Evolutionary conservation across 2,113 vertebrate species (phyloP).

Genomic region (Neotoma lepida): DNA sequence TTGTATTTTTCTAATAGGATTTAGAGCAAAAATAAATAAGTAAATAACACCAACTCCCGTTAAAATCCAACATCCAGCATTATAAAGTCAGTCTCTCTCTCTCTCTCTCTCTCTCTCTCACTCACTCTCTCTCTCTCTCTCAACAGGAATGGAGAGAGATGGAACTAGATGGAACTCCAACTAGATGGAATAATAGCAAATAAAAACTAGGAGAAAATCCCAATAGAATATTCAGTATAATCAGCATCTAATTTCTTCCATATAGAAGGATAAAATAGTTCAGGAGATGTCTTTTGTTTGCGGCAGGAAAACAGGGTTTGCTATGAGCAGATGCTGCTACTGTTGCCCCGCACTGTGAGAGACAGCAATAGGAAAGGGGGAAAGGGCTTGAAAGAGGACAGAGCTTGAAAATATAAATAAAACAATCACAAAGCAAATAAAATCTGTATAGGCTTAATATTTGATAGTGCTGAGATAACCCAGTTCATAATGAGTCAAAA

Average conservation of each 20-base stretch:
- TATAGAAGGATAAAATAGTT: background rate
- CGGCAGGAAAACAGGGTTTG: background rate
- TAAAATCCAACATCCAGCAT: background rate
- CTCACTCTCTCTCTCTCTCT: background rate
- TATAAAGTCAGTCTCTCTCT: background rate
- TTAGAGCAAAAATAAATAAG: background rate
- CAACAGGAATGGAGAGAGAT: background rate
- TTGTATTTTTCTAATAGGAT: constrained; percentile 24
- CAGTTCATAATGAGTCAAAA: background rate
- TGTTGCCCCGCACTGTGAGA: background rate
- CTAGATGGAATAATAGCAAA: background rate
- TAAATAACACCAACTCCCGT: background rate
- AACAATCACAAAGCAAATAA: constrained; percentile 39
- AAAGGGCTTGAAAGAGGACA: background rate
- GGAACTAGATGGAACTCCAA: constrained; percentile 53
- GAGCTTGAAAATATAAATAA: constrained; percentile 1
- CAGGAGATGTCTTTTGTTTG: constrained; percentile 22
- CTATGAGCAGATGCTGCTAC: background rate
- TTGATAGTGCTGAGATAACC: background rate
- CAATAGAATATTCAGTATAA: constrained; percentile 25
- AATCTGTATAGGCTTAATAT: constrained; percentile 12
- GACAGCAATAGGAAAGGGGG: background rate
- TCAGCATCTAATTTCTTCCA: constrained; percentile 35
- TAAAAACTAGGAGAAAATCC: constrained; percentile 34
- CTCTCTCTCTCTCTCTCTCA: background rate